These are phyloP conservation scores for Cerceris ruficornis DNA, from an alignment of 2,888 invertebrate genomes.

Conservation along the genomic window DNA sequence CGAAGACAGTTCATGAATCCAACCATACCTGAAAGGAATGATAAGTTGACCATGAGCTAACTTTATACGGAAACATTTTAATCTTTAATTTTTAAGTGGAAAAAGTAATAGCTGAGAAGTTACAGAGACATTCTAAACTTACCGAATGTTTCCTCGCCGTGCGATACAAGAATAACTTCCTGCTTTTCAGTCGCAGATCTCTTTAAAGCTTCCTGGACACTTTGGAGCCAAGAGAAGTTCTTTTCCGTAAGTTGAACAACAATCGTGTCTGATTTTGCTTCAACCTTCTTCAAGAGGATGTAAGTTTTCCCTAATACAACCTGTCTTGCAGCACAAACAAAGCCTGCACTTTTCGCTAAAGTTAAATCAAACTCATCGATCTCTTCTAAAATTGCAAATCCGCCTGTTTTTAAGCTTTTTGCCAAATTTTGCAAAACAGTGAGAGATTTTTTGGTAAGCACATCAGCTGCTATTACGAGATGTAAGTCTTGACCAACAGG, in stretches of 20 bases:
- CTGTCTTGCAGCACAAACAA: constrained; percentile 86
- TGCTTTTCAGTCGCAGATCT: constrained; percentile 84
- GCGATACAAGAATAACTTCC: constrained; percentile 87
- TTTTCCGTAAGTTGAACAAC: constrained; percentile 88
- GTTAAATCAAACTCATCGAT: constrained; percentile 76
- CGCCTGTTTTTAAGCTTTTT: constrained; percentile 86
- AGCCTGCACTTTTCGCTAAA: constrained; percentile 76
- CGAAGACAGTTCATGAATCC: constrained; percentile 96
- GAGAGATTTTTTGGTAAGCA: constrained; percentile 84
- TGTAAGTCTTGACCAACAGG: constrained; percentile 88
- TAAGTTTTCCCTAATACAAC: constrained; percentile 86
- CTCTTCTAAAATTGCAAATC: constrained; percentile 90
- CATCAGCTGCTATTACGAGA: constrained; percentile 86
- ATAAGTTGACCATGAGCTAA: background rate
- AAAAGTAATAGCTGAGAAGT: background rate
- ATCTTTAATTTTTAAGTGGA: background rate
- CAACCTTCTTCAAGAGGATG: constrained; percentile 86
- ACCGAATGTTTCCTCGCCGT: constrained; percentile 84
- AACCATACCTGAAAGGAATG: constrained; percentile 86
- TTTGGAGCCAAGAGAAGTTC: constrained; percentile 91
- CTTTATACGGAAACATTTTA: background rate
- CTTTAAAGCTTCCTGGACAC: constrained; percentile 89
- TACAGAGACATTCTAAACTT: constrained; percentile 11
- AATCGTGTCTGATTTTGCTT: constrained; percentile 79
- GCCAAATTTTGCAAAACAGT: constrained; percentile 84